Conservation (phyloP, 2,113 vertebrate species). For the Athene cunicularia region DNA sequence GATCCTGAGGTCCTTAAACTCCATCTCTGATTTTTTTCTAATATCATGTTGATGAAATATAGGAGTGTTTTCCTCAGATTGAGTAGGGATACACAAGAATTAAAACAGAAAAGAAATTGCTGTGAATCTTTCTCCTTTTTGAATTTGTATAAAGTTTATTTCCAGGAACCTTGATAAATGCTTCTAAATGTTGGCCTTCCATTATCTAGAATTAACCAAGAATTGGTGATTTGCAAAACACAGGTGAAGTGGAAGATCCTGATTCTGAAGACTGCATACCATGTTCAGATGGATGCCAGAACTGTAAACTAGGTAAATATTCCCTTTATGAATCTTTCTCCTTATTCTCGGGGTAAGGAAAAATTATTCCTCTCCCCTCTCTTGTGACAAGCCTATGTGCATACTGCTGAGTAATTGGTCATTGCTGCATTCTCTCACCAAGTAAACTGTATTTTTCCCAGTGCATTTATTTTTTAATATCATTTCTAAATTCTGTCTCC, state of each 20-base stretch:
- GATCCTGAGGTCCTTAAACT: not conserved
- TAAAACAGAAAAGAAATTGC: not conserved
- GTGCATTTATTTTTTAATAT: not conserved
- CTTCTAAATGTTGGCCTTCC: not conserved
- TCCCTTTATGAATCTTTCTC: not conserved
- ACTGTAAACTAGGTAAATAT: conserved; percentile 82
- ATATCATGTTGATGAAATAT: not conserved
- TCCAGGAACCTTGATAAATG: not conserved
- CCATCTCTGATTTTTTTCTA: not conserved
- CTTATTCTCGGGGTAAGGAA: not conserved
- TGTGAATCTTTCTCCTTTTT: not conserved
- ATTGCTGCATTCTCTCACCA: not conserved
- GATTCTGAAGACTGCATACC: conserved; percentile 77
- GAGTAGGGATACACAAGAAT: not conserved
- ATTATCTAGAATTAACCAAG: not conserved
- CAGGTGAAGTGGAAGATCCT: conserved; percentile 80
- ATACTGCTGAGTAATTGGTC: not conserved
- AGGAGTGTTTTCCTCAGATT: not conserved
- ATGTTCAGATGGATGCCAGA: conserved; percentile 87
- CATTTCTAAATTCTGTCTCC: not conserved
- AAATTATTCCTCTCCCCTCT: not conserved
- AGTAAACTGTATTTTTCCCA: not conserved
- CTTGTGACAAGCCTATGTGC: not conserved
- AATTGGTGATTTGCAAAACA: not conserved
- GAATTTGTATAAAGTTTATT: not conserved